Conservation (phyloP, 2,797 vertebrate genomes). For the Leptodactylus fallax region DNA sequence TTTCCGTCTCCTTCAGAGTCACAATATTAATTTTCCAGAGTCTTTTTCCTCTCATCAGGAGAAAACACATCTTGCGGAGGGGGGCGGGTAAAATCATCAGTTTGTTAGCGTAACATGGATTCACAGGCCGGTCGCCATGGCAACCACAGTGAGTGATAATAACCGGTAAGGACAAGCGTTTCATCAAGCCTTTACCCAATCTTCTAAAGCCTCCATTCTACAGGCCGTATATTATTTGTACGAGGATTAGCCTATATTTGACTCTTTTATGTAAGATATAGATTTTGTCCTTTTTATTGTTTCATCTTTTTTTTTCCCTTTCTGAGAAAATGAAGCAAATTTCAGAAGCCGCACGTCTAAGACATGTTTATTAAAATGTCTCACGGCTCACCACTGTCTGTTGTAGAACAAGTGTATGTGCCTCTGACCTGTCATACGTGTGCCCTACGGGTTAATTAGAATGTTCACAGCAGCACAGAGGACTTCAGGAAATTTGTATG, state of each 20-base stretch:
- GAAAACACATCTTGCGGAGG: conserved; percentile 15
- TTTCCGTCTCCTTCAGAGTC: conserved; percentile 26
- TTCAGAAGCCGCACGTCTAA: too few species aligned
- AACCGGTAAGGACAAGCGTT: conserved; percentile 54
- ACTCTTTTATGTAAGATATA: background rate
- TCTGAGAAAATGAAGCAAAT: background rate
- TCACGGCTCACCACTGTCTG: background rate
- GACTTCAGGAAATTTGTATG: too few species aligned
- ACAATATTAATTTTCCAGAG: conserved; percentile 33
- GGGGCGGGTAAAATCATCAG: conserved; percentile 46
- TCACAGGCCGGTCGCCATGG: conserved; percentile 49
- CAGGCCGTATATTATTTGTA: conserved; percentile 18
- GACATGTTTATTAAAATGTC: background rate
- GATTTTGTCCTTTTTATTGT: background rate
- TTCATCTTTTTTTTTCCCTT: background rate
- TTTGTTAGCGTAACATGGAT: conserved; percentile 50
- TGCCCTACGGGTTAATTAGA: too few species aligned
- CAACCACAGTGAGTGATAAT: conserved; percentile 54
- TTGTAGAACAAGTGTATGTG: too few species aligned
- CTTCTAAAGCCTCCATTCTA: background rate
- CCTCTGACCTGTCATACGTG: too few species aligned
- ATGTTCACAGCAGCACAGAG: too few species aligned
- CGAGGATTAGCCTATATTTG: conserved; percentile 16
- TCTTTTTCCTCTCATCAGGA: conserved; percentile 17
- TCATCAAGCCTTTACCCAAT: conserved; percentile 45